phyloP scores from a whole-genome alignment of 2,113 vertebrate species.

The Ardeotis arabs region DNA sequence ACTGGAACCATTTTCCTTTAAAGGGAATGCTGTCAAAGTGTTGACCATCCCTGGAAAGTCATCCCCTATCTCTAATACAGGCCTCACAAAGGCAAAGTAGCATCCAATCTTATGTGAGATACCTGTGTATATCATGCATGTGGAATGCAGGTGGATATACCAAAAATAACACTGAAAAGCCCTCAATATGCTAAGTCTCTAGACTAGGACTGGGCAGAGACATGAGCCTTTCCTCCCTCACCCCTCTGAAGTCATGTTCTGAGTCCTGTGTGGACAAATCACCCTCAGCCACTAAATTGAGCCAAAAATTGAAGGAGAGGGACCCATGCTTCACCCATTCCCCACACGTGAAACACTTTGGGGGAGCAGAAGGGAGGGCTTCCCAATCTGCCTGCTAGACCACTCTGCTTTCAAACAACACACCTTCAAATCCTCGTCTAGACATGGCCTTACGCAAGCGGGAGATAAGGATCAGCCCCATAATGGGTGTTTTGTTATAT shows the following conservation, averaged over 20 bases:
- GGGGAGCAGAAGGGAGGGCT: background rate
- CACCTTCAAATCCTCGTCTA: conserved; percentile 63
- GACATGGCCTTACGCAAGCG: conserved; percentile 13
- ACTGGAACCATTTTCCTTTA: background rate
- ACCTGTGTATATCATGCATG: no score
- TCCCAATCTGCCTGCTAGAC: background rate
- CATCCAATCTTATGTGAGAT: background rate
- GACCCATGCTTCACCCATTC: background rate
- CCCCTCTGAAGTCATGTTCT: background rate
- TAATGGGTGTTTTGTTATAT: conserved; percentile 60
- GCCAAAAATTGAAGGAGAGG: background rate
- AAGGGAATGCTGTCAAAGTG: background rate
- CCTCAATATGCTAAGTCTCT: background rate
- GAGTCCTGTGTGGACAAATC: background rate
- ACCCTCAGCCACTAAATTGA: background rate
- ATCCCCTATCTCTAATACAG: background rate
- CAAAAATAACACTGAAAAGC: background rate
- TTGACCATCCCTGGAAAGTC: background rate
- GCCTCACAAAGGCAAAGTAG: background rate
- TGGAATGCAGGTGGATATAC: background rate
- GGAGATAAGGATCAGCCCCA: conserved; percentile 46
- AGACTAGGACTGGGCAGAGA: background rate
- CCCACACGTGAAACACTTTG: accelerated
- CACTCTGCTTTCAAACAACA: conserved; percentile 28
- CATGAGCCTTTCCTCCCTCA: background rate